Conservation (phyloP, 2,888 invertebrate species). For the Tinea trinotella region DNA sequence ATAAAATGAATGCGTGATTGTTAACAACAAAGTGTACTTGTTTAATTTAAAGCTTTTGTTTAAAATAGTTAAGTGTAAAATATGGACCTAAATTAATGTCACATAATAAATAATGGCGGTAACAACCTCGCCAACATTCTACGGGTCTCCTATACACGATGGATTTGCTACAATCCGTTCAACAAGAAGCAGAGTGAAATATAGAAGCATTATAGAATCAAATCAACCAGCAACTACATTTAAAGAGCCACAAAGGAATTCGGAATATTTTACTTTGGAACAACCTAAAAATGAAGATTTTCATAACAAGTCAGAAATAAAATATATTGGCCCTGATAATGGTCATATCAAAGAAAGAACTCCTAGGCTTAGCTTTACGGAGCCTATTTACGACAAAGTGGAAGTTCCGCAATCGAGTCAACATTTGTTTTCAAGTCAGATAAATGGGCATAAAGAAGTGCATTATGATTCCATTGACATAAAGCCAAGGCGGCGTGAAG, state of each 20-base stretch:
- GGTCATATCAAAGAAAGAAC: slow-evolving; percentile 37
- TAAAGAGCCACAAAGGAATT: slow-evolving; percentile 56
- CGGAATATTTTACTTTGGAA: slow-evolving; percentile 65
- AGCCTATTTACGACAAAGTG: slow-evolving; percentile 65
- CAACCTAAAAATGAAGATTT: slow-evolving; percentile 57
- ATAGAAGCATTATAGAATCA: slow-evolving; percentile 61
- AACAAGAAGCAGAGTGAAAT: slow-evolving; percentile 65
- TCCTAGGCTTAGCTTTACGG: slow-evolving; percentile 54
- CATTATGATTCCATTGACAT: slow-evolving; percentile 67
- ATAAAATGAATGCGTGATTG: not conserved
- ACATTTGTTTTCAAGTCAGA: slow-evolving; percentile 49
- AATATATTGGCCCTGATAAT: slow-evolving; percentile 42
- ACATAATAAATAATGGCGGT: slow-evolving; percentile 48
- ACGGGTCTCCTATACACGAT: slow-evolving; percentile 80
- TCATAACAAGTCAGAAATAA: slow-evolving; percentile 52
- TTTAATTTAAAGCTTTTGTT: slow-evolving; percentile 3
- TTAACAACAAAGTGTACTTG: not conserved
- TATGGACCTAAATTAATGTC: not conserved
- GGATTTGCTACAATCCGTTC: slow-evolving; percentile 90
- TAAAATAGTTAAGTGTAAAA: not conserved
- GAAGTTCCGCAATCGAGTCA: slow-evolving; percentile 51
- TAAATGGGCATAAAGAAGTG: slow-evolving; percentile 45
- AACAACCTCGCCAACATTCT: slow-evolving; percentile 56
- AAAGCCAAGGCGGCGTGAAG: slow-evolving; percentile 52
- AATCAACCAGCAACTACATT: slow-evolving; percentile 39